phyloP scores from a whole-genome alignment of 2,113 vertebrate species.

The Nesoenas mayeri region DNA sequence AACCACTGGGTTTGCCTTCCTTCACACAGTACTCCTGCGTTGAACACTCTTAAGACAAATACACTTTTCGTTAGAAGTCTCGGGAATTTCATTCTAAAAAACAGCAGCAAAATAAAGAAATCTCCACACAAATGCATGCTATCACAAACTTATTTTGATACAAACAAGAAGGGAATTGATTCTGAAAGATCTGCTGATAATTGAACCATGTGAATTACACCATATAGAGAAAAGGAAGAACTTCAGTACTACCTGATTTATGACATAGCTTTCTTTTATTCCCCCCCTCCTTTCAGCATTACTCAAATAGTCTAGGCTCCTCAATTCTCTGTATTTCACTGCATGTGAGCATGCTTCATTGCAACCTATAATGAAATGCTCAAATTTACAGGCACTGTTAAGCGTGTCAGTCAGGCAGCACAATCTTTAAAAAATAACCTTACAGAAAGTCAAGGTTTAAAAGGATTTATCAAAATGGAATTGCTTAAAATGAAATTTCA shows the following conservation, averaged over 20 bases:
- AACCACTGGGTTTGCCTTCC: not conserved
- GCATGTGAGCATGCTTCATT: constrained; percentile 91
- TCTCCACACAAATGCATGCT: not conserved
- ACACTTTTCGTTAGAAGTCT: not conserved
- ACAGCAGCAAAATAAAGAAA: not conserved
- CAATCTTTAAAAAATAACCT: constrained; percentile 95
- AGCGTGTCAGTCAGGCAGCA: constrained; percentile 93
- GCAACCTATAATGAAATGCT: constrained; percentile 99
- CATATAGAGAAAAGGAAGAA: constrained; percentile 46
- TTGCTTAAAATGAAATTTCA: constrained; percentile 97
- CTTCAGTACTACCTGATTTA: constrained; percentile 54
- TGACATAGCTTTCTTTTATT: constrained; percentile 50
- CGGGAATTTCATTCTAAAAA: not conserved
- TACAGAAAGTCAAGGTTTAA: constrained; percentile 91
- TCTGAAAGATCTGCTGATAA: not conserved
- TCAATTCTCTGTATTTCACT: constrained; percentile 83
- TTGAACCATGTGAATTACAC: constrained; percentile 17
- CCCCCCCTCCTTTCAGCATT: constrained; percentile 70
- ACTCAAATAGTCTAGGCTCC: constrained; percentile 82
- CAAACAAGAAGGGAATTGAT: not conserved
- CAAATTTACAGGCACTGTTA: constrained; percentile 97
- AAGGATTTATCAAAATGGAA: constrained; percentile 97
- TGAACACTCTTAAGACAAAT: not conserved
- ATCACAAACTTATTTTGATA: constrained; percentile 3
- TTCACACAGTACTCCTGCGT: not conserved